Conservation (phyloP, 2,797 vertebrate genomes). For the Loris lydekkerianus region DNA sequence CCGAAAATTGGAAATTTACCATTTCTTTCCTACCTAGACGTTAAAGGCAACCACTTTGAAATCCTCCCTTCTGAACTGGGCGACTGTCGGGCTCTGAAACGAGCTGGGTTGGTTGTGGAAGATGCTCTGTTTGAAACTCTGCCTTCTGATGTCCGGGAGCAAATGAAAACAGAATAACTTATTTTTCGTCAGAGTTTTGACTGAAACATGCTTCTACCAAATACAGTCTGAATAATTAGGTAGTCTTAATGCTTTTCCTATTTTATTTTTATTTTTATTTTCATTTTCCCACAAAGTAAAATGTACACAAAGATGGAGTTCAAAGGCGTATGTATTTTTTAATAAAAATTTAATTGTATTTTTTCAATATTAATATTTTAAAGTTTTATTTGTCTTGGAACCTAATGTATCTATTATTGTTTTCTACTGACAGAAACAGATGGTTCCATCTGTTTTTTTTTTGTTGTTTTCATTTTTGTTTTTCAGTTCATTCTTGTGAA, state of each 20-base stretch:
- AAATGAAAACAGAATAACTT: conserved; percentile 96
- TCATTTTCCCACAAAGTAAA: conserved; percentile 83
- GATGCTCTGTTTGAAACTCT: conserved; percentile 97
- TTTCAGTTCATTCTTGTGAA: conserved; percentile 71
- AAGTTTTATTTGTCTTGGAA: conserved; percentile 86
- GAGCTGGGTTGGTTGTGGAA: conserved; percentile 94
- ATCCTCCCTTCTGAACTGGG: conserved; percentile 95
- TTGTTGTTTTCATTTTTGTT: conserved; percentile 34
- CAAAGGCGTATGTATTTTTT: conserved; percentile 89
- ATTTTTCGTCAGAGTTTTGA: conserved; percentile 82
- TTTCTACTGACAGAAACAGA: conserved; percentile 83
- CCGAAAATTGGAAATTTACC: conserved; percentile 97
- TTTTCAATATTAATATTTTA: conserved; percentile 88
- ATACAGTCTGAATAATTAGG: conserved; percentile 86
- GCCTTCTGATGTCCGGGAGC: conserved; percentile 97
- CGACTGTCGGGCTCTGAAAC: conserved; percentile 94
- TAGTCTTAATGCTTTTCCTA: conserved; percentile 86
- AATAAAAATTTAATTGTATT: conserved; percentile 88
- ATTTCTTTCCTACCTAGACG: conserved; percentile 94
- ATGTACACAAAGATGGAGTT: conserved; percentile 87
- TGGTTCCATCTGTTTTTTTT: conserved; percentile 77
- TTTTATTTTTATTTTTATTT: conserved; percentile 77
- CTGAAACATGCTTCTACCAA: conserved; percentile 90
- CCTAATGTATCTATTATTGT: conserved; percentile 77
- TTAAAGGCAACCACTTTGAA: conserved; percentile 99